Evolutionary conservation across 1,140 invertebrate species (phyloP).

Genomic region (Plodia interpunctella): DNA sequence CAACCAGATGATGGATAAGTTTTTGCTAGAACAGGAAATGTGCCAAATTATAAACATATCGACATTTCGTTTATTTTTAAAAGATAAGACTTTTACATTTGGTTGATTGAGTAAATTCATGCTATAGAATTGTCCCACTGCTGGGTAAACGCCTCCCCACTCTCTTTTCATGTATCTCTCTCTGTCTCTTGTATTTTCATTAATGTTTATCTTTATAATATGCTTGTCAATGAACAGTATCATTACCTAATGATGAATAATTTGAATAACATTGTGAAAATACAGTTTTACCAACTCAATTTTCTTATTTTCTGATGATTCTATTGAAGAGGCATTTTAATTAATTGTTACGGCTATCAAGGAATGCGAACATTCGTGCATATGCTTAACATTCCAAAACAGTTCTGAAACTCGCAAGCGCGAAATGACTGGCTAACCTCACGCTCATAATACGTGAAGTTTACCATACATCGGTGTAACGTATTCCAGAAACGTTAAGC

Average conservation of each 20-base stretch:
- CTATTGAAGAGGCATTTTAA: not conserved
- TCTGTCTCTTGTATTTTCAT: no score
- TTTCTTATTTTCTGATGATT: no score
- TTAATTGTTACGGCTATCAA: not conserved
- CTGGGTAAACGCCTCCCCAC: no score
- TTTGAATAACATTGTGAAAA: no score
- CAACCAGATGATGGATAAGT: conserved; percentile 10
- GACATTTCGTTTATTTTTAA: conserved; percentile 1
- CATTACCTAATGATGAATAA: no score
- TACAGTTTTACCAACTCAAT: no score
- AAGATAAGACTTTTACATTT: not conserved
- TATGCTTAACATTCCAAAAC: conserved; percentile 1
- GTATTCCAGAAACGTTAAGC: conserved; percentile 42
- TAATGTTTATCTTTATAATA: no score
- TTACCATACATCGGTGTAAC: conserved; percentile 28
- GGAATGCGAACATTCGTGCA: not conserved
- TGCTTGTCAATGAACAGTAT: no score
- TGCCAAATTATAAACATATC: conserved; percentile 4
- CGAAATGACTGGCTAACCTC: conserved; percentile 6
- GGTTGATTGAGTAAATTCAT: conserved; percentile 4
- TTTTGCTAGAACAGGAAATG: not conserved
- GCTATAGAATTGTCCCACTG: no score
- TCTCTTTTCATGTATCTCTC: no score
- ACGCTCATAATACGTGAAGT: conserved; percentile 21
- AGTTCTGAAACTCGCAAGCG: not conserved